Conservation (phyloP, 2,888 invertebrate species). For the Heteropelma amictum region DNA sequence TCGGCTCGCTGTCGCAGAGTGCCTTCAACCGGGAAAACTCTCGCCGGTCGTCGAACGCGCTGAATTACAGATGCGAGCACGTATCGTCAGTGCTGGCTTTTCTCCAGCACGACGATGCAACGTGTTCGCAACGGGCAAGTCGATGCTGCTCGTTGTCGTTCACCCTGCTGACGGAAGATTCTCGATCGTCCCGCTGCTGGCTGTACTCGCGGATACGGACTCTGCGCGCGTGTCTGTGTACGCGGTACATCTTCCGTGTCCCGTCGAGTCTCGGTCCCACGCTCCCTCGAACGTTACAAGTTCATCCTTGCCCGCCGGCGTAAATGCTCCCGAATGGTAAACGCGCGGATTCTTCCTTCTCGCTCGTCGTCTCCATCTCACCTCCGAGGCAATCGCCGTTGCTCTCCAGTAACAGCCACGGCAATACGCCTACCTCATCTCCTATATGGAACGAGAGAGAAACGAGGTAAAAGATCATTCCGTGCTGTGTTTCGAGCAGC, state of each 20-base stretch:
- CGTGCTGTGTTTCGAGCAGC: slow-evolving; percentile 44
- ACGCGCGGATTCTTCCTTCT: slow-evolving; percentile 50
- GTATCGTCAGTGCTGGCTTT: too few species aligned
- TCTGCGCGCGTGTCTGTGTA: neutral
- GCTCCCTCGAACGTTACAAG: slow-evolving; percentile 66
- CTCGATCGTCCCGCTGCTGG: slow-evolving; percentile 36
- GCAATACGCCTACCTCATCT: too few species aligned
- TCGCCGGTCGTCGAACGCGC: too few species aligned
- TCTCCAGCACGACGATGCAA: too few species aligned
- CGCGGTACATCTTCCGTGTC: slow-evolving; percentile 21
- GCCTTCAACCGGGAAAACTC: too few species aligned
- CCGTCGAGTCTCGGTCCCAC: slow-evolving; percentile 64
- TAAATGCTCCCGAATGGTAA: slow-evolving; percentile 57
- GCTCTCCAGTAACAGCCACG: too few species aligned
- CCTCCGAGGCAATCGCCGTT: too few species aligned
- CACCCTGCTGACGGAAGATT: slow-evolving; percentile 39
- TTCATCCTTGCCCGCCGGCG: slow-evolving; percentile 65
- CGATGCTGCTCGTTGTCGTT: slow-evolving; percentile 19
- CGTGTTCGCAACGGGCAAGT: neutral
- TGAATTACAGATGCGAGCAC: too few species aligned
- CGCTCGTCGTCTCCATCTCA: too few species aligned
- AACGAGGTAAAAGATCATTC: slow-evolving; percentile 23
- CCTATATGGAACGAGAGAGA: slow-evolving; percentile 9
- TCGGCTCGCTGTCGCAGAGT: too few species aligned
- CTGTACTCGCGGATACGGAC: slow-evolving; percentile 11